Evolutionary conservation across 2,113 vertebrate species (phyloP).

Genomic region (Trematocara unimaculatum): DNA sequence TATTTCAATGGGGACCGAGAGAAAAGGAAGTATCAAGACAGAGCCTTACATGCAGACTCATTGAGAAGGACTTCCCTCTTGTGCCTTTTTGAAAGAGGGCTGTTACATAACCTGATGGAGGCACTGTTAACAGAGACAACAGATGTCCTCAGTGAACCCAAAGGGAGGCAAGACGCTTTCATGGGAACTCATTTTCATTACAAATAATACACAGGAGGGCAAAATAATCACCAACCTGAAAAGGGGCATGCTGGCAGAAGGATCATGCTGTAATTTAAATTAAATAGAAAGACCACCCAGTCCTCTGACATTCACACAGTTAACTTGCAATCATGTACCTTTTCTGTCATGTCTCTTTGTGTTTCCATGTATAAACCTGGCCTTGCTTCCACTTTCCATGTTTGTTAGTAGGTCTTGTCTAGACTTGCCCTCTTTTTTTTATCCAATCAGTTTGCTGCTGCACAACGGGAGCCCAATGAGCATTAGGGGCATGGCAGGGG

Average conservation of each 20-base stretch:
- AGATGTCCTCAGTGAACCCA: conserved; percentile 26
- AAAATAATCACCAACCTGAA: background rate
- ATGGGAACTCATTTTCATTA: background rate
- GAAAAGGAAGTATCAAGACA: conserved; percentile 35
- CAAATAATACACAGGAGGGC: background rate
- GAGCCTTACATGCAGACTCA: conserved; percentile 10
- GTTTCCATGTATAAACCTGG: background rate
- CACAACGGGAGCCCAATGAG: conserved; percentile 49
- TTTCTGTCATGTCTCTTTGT: background rate
- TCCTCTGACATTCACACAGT: background rate
- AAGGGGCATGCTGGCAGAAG: background rate
- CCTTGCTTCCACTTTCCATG: conserved; percentile 37
- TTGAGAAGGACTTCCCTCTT: conserved; percentile 45
- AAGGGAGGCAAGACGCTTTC: background rate
- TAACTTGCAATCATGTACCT: background rate
- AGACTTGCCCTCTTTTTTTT: conserved; percentile 68
- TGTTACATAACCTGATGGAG: conserved; percentile 59
- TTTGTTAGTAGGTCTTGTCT: conserved; percentile 52
- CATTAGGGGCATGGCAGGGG: conserved; percentile 22
- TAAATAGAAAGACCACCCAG: background rate
- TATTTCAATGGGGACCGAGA: conserved; percentile 8
- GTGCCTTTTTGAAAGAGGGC: background rate
- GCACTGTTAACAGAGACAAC: conserved; percentile 6
- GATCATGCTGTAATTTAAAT: background rate
- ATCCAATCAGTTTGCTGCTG: conserved; percentile 50